Evolutionary conservation across 2,113 vertebrate genomes (phyloP).

Genomic region (Microtus pennsylvanicus): DNA sequence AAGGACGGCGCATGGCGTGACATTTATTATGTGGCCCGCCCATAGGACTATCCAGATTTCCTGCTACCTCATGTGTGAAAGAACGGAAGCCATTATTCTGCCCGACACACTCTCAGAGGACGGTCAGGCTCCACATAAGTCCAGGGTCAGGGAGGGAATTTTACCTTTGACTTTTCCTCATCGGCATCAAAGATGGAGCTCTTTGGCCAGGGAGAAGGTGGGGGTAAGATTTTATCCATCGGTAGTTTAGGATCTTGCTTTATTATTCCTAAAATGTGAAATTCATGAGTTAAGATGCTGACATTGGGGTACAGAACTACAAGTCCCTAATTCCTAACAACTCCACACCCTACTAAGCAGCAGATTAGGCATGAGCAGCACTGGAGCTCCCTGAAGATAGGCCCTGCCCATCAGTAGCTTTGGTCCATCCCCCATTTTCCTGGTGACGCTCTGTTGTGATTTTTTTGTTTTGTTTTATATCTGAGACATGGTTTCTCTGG

Average conservation of each 20-base stretch:
- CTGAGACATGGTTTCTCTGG: not conserved
- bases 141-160: not conserved
- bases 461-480: not conserved
- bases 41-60: not conserved
- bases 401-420: not conserved
- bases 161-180: slow-evolving; percentile 94
- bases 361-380: not conserved
- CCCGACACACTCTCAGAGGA: not conserved
- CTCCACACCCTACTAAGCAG: not conserved
- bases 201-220: slow-evolving; percentile 90
- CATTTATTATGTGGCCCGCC: not conserved
- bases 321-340: not conserved
- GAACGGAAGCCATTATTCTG: not conserved
- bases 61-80: not conserved
- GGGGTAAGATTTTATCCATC: slow-evolving; percentile 89
- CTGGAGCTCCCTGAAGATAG: no score
- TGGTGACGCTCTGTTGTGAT: not conserved
- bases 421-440: no score
- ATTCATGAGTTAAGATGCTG: not conserved
- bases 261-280: slow-evolving; percentile 89
- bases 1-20: not conserved
- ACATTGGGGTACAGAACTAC: not conserved
- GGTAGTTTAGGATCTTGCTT: slow-evolving; percentile 93
- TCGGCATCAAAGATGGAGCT: slow-evolving; percentile 93
- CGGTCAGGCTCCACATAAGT: not conserved